These are phyloP conservation scores for Falco peregrinus DNA, from an alignment of 2,797 vertebrate species.

Conservation along the genomic window DNA sequence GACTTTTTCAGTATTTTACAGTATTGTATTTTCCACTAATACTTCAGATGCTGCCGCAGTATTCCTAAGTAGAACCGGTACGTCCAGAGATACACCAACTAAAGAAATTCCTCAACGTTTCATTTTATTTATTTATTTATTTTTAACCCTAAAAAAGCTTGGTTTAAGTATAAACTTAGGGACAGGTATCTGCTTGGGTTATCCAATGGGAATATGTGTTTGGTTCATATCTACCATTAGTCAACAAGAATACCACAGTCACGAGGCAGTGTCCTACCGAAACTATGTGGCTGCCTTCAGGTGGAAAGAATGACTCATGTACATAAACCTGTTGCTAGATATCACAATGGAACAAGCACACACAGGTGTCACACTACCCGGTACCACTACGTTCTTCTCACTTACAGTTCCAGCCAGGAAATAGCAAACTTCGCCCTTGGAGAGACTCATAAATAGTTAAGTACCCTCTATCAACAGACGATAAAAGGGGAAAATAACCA, in stretches of 20 bases:
- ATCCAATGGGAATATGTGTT: neutral
- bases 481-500: slow-evolving; percentile 67
- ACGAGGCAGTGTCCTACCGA: neutral
- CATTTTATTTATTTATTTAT: neutral
- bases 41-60: neutral
- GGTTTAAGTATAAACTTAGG: neutral
- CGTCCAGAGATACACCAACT: neutral
- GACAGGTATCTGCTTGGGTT: neutral
- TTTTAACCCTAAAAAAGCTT: neutral
- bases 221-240: neutral
- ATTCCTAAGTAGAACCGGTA: neutral
- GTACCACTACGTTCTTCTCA: neutral
- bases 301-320: neutral
- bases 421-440: slow-evolving; percentile 53
- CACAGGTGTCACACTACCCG: neutral
- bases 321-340: neutral
- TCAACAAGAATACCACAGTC: neutral
- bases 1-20: neutral
- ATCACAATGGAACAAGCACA: neutral
- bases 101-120: neutral
- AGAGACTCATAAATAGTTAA: slow-evolving; percentile 71
- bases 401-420: slow-evolving; percentile 59
- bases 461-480: slow-evolving; percentile 58
- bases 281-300: neutral
- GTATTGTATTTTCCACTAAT: neutral